Evolutionary conservation across 2,113 vertebrate genomes (phyloP).

Genomic region (Oceanites oceanicus): DNA sequence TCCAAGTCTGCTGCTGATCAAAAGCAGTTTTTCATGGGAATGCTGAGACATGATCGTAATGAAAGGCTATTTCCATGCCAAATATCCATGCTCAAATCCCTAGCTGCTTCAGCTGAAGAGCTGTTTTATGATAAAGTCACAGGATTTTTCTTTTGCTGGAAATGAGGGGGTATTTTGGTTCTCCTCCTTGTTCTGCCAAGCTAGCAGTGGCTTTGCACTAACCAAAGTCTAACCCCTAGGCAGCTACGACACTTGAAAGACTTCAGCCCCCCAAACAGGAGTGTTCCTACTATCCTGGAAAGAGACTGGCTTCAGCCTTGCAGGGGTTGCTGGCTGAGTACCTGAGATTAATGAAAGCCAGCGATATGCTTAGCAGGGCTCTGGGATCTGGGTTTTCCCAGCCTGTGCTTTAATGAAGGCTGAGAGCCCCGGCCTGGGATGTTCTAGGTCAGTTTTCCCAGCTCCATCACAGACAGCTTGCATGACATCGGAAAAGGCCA

Average conservation of each 20-base stretch:
- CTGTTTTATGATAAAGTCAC: background rate
- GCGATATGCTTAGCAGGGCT: fast-evolving
- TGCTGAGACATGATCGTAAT: background rate
- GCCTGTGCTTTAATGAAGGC: fast-evolving
- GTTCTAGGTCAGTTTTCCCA: background rate
- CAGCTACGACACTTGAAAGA: fast-evolving
- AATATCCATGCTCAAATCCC: background rate
- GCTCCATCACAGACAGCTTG: background rate
- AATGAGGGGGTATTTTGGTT: background rate
- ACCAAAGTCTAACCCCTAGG: background rate
- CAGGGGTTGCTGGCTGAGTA: fast-evolving
- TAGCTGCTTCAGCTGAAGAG: background rate
- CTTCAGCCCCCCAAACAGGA: too few relatives aligned
- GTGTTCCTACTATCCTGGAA: fast-evolving
- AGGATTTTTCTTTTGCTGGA: background rate
- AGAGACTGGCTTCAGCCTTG: background rate
- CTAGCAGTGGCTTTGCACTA: background rate
- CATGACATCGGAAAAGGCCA: background rate
- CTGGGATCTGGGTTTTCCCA: background rate
- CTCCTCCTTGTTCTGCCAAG: background rate
- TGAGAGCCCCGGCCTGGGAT: background rate
- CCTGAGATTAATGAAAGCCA: fast-evolving
- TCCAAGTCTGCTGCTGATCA: background rate
- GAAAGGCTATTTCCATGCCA: background rate
- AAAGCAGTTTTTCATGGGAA: background rate